Percentiles rank a stretch among this genome's conserved stretches.
Conservation (phyloP, 2,888 invertebrate species). For the Meta bourneti region DNA sequence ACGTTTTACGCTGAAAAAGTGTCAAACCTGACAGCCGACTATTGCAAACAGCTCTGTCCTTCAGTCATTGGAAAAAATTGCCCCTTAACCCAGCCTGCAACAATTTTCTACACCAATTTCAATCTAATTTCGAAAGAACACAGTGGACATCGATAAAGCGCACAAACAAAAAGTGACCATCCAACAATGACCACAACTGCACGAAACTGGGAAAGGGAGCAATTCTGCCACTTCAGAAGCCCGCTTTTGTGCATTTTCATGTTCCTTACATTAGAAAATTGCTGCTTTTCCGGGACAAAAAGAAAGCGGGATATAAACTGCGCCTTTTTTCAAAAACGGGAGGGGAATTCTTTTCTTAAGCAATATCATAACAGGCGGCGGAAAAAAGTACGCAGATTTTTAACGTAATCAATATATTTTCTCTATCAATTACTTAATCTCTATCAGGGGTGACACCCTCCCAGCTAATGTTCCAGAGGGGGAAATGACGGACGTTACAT, state of each 20-base stretch:
- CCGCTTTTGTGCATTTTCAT: not conserved
- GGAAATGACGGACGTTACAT: constrained; percentile 43
- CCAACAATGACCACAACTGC: constrained; percentile 12
- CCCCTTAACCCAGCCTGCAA: not conserved
- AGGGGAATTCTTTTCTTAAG: not conserved
- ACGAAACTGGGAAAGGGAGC: not conserved
- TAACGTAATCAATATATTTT: constrained; percentile 68
- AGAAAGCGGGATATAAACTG: constrained; percentile 11
- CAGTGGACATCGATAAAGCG: not conserved
- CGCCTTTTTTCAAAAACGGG: not conserved
- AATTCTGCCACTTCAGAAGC: constrained; percentile 8
- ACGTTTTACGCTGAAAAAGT: not conserved
- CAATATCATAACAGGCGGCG: constrained; percentile 15
- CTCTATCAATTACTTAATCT: constrained; percentile 67
- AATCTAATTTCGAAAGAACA: not conserved
- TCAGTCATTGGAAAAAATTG: not conserved
- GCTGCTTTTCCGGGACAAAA: constrained; percentile 3
- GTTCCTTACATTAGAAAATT: constrained; percentile 20
- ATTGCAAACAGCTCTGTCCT: not conserved
- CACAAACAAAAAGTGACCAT: not conserved
- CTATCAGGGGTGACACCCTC: constrained; percentile 42
- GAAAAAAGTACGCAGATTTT: constrained; percentile 42
- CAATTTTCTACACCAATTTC: not conserved
- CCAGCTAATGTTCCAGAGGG: constrained; percentile 45
- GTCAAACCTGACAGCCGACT: not conserved